Evolutionary conservation across 2,888 invertebrate genomes (phyloP), one percentile per base, ranked within the genome.

Genomic region (Ornithoptera priamus): DNA sequence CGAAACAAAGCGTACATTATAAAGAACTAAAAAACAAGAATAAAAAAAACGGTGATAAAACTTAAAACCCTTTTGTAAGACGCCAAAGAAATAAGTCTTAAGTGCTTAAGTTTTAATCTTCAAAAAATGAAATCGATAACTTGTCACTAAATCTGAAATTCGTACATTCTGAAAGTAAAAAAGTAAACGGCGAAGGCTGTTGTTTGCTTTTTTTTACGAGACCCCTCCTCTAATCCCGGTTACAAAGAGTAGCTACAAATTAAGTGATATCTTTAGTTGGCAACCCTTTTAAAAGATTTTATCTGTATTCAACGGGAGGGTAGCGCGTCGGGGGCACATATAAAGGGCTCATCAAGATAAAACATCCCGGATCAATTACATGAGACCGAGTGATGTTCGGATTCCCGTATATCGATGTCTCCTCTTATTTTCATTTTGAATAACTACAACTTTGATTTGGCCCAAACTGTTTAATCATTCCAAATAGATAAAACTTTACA

Each of bases 251-350:
- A 84, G 87, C 87, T 89, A 92, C 92, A 92, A 92, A 92, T 92
- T 92, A 92, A 91, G 90, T 89, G 88, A 88, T 91, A 91, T 91
- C 90, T 90, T 89, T 88, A 90, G 87, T 86, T 88, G 89, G 88
- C 89, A 92, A 90, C 92, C 92, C 91, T 92, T 92, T 91, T 89
- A 86, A 84, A 83, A 89, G 91, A 92, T 90, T 81, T 86, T 90
- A 92, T 92, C 92, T 85, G 82, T 79, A 80, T 87, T 83, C 82
- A 85, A 75, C 82, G 81, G 84, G 88, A 88, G 90, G 90, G 91
- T 89, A 90, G 88, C 89, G 84, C 84, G 84, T 84, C 80, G 86
- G 90, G 89, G 88, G 89, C 88, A 84, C 82, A 85, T 86, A 88
- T 88, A 91, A 89, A 82, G 84, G 87, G 80, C 85, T 89, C 87